Percentiles rank a stretch among this genome's conserved stretches.
Evolutionary conservation across 1,140 invertebrate species (phyloP).

Genomic region (Caerostris darwini): DNA sequence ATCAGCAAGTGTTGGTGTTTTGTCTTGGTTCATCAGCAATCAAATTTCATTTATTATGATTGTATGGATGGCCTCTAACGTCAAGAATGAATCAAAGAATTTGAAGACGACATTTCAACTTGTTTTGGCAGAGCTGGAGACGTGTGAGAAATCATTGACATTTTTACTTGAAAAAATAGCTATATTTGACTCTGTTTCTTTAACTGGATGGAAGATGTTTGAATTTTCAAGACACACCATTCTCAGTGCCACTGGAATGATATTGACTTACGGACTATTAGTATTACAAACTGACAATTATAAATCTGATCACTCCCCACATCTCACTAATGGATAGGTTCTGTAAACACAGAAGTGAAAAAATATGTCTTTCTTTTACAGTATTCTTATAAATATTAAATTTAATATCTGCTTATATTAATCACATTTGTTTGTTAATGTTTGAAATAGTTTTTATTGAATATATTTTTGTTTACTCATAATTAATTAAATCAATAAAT

Average conservation of each 20-base stretch:
- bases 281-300: constrained; percentile 50
- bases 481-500: no score
- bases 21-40: not conserved
- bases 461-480: no score
- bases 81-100: not conserved
- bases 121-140: not conserved
- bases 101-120: constrained; percentile 12
- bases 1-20: not conserved
- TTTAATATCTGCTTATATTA: no score
- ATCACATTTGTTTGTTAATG: no score
- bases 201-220: constrained; percentile 70
- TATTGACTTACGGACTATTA: constrained; percentile 65
- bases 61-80: constrained; percentile 27
- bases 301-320: no score
- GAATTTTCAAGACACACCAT: constrained; percentile 31
- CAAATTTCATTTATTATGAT: constrained; percentile 39
- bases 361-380: no score
- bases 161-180: not conserved
- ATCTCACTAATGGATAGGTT: no score
- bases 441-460: no score
- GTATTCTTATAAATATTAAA: no score
- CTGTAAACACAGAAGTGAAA: no score
- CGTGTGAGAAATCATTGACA: not conserved
- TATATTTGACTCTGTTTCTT: not conserved
- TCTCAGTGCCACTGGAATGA: not conserved